A percentile compares a stretch with the other conserved stretches of the same genome.
phyloP scores from a whole-genome alignment of 1,140 invertebrate genomes.

The Asbolus verrucosus region DNA sequence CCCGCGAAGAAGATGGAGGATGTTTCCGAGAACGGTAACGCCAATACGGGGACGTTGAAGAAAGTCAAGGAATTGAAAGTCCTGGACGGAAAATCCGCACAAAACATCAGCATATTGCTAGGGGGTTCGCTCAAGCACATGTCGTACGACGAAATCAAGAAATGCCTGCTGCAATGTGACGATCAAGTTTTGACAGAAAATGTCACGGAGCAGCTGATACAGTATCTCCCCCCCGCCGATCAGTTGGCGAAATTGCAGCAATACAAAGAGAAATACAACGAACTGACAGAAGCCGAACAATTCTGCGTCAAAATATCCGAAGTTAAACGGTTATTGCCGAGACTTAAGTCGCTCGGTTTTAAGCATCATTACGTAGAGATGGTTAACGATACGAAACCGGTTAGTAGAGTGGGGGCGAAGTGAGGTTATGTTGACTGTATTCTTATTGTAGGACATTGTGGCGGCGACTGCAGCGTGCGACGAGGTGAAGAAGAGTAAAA shows the following conservation, averaged over 20 bases:
- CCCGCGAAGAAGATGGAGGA: slow-evolving; percentile 80
- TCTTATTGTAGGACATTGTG: slow-evolving; percentile 86
- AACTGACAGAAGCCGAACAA: slow-evolving; percentile 93
- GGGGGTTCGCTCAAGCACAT: slow-evolving; percentile 92
- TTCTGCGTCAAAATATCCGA: slow-evolving; percentile 92
- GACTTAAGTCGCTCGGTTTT: slow-evolving; percentile 92
- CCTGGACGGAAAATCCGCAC: slow-evolving; percentile 91
- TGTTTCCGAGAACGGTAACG: slow-evolving; percentile 64
- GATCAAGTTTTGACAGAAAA: slow-evolving; percentile 84
- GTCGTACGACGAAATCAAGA: slow-evolving; percentile 86
- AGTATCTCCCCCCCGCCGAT: slow-evolving; percentile 91
- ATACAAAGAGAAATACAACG: slow-evolving; percentile 81
- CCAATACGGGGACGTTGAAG: slow-evolving; percentile 72
- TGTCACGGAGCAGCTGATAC: slow-evolving; percentile 85
- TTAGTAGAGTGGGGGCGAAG: slow-evolving; percentile 65
- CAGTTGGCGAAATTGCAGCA: slow-evolving; percentile 86
- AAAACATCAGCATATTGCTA: slow-evolving; percentile 94
- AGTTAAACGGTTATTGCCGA: slow-evolving; percentile 89
- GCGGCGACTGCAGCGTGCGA: slow-evolving; percentile 95
- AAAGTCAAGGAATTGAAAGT: slow-evolving; percentile 93
- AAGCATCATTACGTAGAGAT: slow-evolving; percentile 86
- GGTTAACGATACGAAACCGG: slow-evolving; percentile 92
- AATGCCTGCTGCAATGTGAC: slow-evolving; percentile 87
- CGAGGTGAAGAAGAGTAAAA: slow-evolving; percentile 90
- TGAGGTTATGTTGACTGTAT: slow-evolving; percentile 28